Conservation (phyloP, 64 coral and sea anemone species). For the Actinia equina region DNA sequence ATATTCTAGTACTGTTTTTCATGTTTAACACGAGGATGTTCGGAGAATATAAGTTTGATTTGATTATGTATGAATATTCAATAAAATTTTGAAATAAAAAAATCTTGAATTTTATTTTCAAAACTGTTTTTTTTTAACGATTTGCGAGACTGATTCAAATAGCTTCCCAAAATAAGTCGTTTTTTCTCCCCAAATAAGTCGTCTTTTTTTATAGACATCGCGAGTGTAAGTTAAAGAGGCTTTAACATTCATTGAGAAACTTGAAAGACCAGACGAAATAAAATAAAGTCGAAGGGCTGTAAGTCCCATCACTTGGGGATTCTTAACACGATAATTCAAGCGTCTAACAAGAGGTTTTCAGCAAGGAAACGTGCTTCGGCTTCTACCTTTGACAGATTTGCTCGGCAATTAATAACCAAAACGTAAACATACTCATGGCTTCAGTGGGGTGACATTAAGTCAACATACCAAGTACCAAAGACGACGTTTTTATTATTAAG, state of each 20-base stretch:
- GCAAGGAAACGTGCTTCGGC: not conserved
- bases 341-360: not conserved
- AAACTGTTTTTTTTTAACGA: not conserved
- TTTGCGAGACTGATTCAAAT: not conserved
- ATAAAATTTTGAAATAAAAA: not conserved
- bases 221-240: not conserved
- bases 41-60: too few relatives aligned
- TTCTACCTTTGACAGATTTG: not conserved
- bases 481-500: not conserved
- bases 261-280: not conserved
- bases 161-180: not conserved
- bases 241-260: not conserved
- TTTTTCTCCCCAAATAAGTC: too few relatives aligned
- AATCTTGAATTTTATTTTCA: not conserved
- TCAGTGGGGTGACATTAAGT: not conserved
- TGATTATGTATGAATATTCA: not conserved
- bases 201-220: not conserved
- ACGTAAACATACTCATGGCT: not conserved
- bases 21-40: too few relatives aligned
- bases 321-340: not conserved
- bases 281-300: not conserved
- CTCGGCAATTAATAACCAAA: not conserved
- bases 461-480: not conserved
- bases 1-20: too few relatives aligned
- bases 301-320: not conserved